A percentile compares a stretch with the other conserved stretches of the same genome.
These are phyloP conservation scores for Phaetusa simplex DNA, from an alignment of 2,113 vertebrate genomes.

Conservation along the genomic window DNA sequence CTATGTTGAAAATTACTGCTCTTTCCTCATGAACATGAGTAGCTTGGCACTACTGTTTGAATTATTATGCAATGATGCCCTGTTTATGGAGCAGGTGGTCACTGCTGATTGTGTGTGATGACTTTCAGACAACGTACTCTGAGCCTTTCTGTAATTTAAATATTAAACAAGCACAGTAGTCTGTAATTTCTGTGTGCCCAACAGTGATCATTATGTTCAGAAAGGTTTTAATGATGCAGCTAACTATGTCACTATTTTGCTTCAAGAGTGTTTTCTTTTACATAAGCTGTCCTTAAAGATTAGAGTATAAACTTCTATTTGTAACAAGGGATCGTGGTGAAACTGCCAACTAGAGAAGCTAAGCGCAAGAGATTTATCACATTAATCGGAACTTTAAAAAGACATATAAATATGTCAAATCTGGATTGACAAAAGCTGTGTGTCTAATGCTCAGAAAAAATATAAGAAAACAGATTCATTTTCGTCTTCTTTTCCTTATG, in stretches of 20 bases:
- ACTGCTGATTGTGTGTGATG: background rate
- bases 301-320: background rate
- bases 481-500: background rate
- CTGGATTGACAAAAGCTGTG: background rate
- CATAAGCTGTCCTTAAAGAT: slow-evolving; percentile 5
- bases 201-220: background rate
- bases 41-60: background rate
- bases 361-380: background rate
- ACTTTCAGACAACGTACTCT: background rate
- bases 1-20: background rate
- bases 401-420: background rate
- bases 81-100: background rate
- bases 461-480: background rate
- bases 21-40: background rate
- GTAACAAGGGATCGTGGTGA: background rate
- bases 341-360: background rate
- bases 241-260: background rate
- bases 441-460: background rate
- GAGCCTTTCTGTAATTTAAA: background rate
- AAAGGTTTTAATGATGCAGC: background rate
- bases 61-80: background rate
- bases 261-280: background rate
- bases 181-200: background rate
- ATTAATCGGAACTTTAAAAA: background rate
- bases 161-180: background rate